Percentiles rank a stretch among this genome's conserved stretches.
Conservation (phyloP, 2,888 invertebrate species). For the Pyrochroa serraticornis region DNA sequence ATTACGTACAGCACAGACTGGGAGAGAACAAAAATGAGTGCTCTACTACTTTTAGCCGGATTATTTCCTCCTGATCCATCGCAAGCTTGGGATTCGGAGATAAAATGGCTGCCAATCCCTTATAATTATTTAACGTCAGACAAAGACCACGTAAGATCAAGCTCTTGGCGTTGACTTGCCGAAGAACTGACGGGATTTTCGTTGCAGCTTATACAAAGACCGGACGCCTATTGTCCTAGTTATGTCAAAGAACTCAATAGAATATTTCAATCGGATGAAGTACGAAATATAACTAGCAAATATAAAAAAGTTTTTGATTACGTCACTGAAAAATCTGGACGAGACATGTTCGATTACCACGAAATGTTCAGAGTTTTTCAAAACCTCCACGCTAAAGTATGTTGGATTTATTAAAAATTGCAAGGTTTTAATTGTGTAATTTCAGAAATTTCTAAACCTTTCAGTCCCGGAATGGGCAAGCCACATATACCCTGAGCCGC, state of each 20-base stretch:
- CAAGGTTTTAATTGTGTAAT: neutral
- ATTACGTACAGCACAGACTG: conserved; percentile 69
- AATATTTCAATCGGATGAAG: conserved; percentile 24
- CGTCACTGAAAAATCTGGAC: conserved; percentile 13
- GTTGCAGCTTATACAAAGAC: conserved; percentile 25
- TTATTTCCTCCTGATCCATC: conserved; percentile 64
- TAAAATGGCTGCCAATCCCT: conserved; percentile 77
- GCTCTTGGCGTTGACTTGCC: too few relatives aligned
- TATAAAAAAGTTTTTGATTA: conserved; percentile 29
- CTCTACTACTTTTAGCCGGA: conserved; percentile 68
- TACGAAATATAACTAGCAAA: conserved; percentile 19
- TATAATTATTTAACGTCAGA: conserved; percentile 60
- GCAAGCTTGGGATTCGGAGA: conserved; percentile 61
- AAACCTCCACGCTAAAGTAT: conserved; percentile 36
- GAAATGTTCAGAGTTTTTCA: conserved; percentile 29
- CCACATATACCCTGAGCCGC: conserved; percentile 41
- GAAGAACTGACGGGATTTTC: too few relatives aligned
- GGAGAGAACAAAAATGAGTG: conserved; percentile 72
- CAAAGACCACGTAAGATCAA: conserved; percentile 5
- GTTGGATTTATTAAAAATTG: neutral
- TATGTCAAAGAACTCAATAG: conserved; percentile 30
- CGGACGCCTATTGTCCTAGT: conserved; percentile 31
- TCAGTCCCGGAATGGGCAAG: conserved; percentile 49
- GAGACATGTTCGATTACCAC: conserved; percentile 17
- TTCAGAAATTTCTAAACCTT: conserved; percentile 33